These are phyloP conservation scores for Carcina quercana DNA, from an alignment of 2,888 invertebrate species.

Conservation along the genomic window DNA sequence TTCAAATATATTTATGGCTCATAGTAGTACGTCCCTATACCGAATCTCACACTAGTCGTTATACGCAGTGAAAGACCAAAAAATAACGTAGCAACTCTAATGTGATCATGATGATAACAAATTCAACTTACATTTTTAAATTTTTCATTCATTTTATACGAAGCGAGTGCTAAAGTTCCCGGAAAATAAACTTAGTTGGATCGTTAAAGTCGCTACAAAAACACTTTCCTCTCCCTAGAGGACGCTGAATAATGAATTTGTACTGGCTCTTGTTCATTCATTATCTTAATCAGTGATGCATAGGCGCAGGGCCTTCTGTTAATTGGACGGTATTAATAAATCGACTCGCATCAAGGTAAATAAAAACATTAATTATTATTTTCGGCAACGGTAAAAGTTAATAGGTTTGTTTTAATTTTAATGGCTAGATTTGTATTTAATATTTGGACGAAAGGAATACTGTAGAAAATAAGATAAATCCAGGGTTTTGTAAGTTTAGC, in stretches of 20 bases:
- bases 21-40: too few species aligned
- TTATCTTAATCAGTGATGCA: slow-evolving; percentile 26
- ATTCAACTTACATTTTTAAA: slow-evolving; percentile 30
- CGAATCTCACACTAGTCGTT: too few species aligned
- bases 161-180: slow-evolving; percentile 20
- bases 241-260: slow-evolving; percentile 21
- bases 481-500: too few species aligned
- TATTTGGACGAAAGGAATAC: too few species aligned
- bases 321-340: slow-evolving; percentile 28
- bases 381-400: background rate
- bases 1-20: too few species aligned
- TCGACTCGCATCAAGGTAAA: slow-evolving; percentile 8
- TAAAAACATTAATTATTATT: slow-evolving; percentile 7
- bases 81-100: too few species aligned
- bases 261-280: slow-evolving; percentile 20
- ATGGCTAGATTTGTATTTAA: too few species aligned
- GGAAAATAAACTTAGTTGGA: slow-evolving; percentile 19
- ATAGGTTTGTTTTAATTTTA: too few species aligned
- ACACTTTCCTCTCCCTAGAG: slow-evolving; percentile 19
- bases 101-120: slow-evolving; percentile 4
- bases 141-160: slow-evolving; percentile 24
- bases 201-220: slow-evolving; percentile 20
- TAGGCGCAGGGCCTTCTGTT: slow-evolving; percentile 14
- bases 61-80: too few species aligned
- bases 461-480: too few species aligned